Percentiles rank a stretch among this genome's conserved stretches.
These are phyloP conservation scores for Erebia ligea DNA, from an alignment of 2,888 invertebrate genomes.

Conservation along the genomic window DNA sequence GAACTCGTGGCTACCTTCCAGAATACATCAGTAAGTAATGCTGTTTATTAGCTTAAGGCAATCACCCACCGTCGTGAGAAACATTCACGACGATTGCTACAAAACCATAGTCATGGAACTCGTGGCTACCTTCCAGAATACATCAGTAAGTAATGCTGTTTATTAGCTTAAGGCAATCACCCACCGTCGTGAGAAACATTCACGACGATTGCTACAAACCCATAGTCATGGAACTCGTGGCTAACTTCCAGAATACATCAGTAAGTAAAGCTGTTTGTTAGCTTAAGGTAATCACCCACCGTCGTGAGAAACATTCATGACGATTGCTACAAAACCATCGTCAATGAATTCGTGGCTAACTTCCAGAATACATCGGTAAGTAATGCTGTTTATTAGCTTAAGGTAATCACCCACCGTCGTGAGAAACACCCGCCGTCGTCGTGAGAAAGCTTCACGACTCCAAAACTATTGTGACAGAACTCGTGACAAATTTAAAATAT, in stretches of 20 bases:
- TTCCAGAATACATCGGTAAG: constrained; percentile 52
- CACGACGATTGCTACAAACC: too few relatives aligned
- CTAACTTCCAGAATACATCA: constrained; percentile 44
- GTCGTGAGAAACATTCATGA: constrained; percentile 56
- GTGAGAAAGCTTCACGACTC: constrained; percentile 50
- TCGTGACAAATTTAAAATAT: constrained; percentile 49
- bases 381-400: background rate
- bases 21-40: too few relatives aligned
- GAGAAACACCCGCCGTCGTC: background rate
- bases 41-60: too few relatives aligned
- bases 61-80: constrained; percentile 56
- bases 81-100: constrained; percentile 54
- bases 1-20: too few relatives aligned
- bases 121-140: too few relatives aligned
- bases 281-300: accelerated
- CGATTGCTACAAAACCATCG: constrained; percentile 35
- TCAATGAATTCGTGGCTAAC: constrained; percentile 45
- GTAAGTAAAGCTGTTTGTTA: constrained; percentile 48
- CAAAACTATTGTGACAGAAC: constrained; percentile 31
- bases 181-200: too few relatives aligned
- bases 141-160: too few relatives aligned
- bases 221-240: constrained; percentile 52
- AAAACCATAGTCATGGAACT: constrained; percentile 48
- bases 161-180: too few relatives aligned
- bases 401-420: constrained; percentile 43